Percentiles rank a stretch among this genome's conserved stretches.
These are phyloP conservation scores for Dicentrarchus labrax DNA, from an alignment of 2,113 vertebrate species.

Conservation along the genomic window DNA sequence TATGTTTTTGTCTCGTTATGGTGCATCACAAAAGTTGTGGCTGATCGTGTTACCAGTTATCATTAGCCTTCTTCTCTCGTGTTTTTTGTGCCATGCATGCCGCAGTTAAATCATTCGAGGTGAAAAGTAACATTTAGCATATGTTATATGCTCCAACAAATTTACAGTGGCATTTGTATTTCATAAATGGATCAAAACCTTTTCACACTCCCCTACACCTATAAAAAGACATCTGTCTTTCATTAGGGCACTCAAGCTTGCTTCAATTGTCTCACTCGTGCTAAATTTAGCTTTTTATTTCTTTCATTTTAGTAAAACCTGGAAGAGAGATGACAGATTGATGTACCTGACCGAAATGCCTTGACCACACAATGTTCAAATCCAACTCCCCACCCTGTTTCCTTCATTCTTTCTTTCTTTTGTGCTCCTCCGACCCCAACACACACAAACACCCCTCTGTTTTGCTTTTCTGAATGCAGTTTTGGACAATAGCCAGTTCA, in stretches of 20 bases:
- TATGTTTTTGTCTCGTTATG: slow-evolving; percentile 33
- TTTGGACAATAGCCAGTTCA: slow-evolving; percentile 55
- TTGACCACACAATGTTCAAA: slow-evolving; percentile 54
- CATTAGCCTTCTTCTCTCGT: not conserved
- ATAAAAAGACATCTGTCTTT: slow-evolving; percentile 58
- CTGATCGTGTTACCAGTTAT: not conserved
- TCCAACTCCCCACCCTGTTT: slow-evolving; percentile 28
- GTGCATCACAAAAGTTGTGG: slow-evolving; percentile 5
- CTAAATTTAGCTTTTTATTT: slow-evolving; percentile 61
- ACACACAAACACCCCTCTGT: slow-evolving; percentile 26
- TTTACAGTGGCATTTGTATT: slow-evolving; percentile 9
- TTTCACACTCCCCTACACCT: slow-evolving; percentile 26
- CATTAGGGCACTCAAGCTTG: slow-evolving; percentile 25
- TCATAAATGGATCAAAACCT: slow-evolving; percentile 32
- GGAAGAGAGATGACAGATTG: slow-evolving; percentile 54
- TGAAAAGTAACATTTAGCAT: not conserved
- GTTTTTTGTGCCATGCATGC: slow-evolving; percentile 17
- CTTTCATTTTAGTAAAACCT: slow-evolving; percentile 55
- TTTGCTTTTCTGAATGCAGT: slow-evolving; percentile 47
- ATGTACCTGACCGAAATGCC: slow-evolving; percentile 55
- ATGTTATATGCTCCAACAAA: not conserved
- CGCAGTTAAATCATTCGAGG: not conserved
- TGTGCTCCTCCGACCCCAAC: slow-evolving; percentile 21
- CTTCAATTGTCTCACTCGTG: slow-evolving; percentile 34
- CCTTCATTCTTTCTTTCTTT: slow-evolving; percentile 36